Evolutionary conservation across 1,140 invertebrate species (phyloP), one percentile per base, ranked within the genome.

Genomic region (Micrasema longulum): DNA sequence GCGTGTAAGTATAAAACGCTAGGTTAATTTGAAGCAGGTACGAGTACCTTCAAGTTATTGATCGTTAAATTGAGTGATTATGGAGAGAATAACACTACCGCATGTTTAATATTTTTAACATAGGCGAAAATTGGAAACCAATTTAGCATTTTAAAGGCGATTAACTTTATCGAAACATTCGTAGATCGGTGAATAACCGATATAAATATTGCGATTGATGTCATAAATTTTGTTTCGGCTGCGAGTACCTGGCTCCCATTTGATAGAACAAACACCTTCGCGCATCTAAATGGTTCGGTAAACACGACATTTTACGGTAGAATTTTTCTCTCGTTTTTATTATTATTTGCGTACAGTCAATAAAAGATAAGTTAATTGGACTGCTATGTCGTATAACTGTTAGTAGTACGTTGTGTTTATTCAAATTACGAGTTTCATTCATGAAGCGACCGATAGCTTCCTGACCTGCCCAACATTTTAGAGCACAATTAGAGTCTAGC

Each of bases 321-420:
- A 45, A 64, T 64, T 64, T 62, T 47, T 45, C 60, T 45, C 57
- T 26, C 43, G 20, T 68, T 65, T 63, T 63, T 70, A 50, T 63
- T 63, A 55, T 63, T 69, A 47, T 75, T 75, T 72, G 68, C 69
- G 64, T 50, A 50, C 47, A 35, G 69, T 72, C 69, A 75, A 75
- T 75, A 75, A 75, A 75, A 75, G 73, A 75, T 75, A 75, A 75
- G 65, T 75, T 75, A 72, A 75, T 75, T 75, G 73, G 73, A 71
- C 69, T 71, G 73, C 71, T 75, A 69, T 69, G 73, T 72, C 65
- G 69, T 75, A 71, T 75, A 75, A 75, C 73, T 26, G 68, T 60
- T 48, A 41, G 48, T 64, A 41, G 43, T 66, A 65, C 50, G 67
- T 63, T 62, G 62, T 74, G 67, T 75, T 75, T 75, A 72, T 72